Percentiles rank a stretch among this genome's conserved stretches.
phyloP scores from a whole-genome alignment of 2,888 invertebrate species.

The Acleris literana region DNA sequence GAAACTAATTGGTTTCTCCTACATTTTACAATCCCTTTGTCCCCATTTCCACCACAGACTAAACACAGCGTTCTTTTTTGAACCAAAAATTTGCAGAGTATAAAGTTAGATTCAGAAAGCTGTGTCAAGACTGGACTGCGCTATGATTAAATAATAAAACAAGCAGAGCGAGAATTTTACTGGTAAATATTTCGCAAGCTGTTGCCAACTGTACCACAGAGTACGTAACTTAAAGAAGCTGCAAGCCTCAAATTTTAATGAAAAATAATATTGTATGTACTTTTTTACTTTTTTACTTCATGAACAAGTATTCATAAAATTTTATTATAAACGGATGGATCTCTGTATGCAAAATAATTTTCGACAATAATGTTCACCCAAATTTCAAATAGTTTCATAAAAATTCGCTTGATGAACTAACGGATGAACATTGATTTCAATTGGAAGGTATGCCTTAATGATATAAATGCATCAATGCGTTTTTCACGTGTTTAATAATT shows the following conservation, averaged over 20 bases:
- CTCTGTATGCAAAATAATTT: no score
- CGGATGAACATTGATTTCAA: no score
- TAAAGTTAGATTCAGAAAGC: constrained; percentile 24
- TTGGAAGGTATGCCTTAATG: no score
- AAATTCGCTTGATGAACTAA: no score
- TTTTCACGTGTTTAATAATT: no score
- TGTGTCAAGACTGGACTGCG: constrained; percentile 33
- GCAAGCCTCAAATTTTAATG: background rate
- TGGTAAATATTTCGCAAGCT: constrained; percentile 23
- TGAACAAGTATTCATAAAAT: no score
- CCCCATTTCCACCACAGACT: background rate
- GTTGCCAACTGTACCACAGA: constrained; percentile 25
- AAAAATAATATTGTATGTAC: no score
- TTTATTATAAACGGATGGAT: no score
- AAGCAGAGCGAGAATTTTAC: constrained; percentile 26
- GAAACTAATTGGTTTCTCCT: background rate
- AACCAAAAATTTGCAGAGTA: background rate
- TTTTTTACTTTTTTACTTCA: no score
- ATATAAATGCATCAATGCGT: no score
- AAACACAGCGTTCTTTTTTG: background rate
- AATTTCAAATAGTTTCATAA: no score
- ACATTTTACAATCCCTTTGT: constrained; percentile 4
- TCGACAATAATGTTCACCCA: no score
- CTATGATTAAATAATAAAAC: constrained; percentile 34
- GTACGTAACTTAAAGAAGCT: background rate